Conservation (phyloP, 2,797 vertebrate genomes). For the Typhlichthys eigenmanni region DNA sequence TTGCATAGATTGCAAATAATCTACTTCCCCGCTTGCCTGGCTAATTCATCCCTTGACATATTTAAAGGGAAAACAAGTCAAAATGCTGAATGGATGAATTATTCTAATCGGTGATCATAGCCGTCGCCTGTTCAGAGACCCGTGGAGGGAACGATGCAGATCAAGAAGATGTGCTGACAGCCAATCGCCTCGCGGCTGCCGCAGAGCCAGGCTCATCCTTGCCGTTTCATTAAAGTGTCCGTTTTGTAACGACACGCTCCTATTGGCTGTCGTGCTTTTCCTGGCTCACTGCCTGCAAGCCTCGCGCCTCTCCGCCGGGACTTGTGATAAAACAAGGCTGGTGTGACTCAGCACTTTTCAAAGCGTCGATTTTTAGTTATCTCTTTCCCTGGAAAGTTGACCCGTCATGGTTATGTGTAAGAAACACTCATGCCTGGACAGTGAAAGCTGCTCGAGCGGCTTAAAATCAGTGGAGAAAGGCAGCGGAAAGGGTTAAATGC, state of each 20-base stretch:
- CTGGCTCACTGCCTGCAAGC: slow-evolving; percentile 6
- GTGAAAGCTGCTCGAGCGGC: slow-evolving; percentile 29
- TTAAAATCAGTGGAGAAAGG: slow-evolving; percentile 34
- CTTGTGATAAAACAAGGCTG: slow-evolving; percentile 27
- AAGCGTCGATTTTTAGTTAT: slow-evolving; percentile 41
- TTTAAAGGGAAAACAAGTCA: too few relatives aligned
- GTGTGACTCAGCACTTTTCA: slow-evolving; percentile 53
- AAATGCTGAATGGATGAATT: too few relatives aligned
- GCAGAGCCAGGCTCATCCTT: slow-evolving; percentile 10
- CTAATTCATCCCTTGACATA: too few relatives aligned
- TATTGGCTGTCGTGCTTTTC: slow-evolving; percentile 25
- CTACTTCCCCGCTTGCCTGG: too few relatives aligned
- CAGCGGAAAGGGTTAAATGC: slow-evolving; percentile 2
- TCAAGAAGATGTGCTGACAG: slow-evolving; percentile 28
- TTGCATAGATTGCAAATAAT: too few relatives aligned
- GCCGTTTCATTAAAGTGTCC: slow-evolving; percentile 37
- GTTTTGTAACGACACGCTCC: slow-evolving; percentile 28
- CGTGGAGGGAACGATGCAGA: slow-evolving; percentile 1
- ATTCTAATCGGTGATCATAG: too few relatives aligned
- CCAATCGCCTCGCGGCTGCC: slow-evolving; percentile 39
- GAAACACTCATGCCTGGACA: slow-evolving; percentile 6
- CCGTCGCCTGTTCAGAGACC: too few relatives aligned
- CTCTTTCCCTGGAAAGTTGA: slow-evolving; percentile 31
- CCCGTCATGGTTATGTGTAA: slow-evolving; percentile 27
- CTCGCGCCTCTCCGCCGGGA: slow-evolving; percentile 17